Conservation (phyloP, 2,797 vertebrate genomes). For the Rachycentron canadum region DNA sequence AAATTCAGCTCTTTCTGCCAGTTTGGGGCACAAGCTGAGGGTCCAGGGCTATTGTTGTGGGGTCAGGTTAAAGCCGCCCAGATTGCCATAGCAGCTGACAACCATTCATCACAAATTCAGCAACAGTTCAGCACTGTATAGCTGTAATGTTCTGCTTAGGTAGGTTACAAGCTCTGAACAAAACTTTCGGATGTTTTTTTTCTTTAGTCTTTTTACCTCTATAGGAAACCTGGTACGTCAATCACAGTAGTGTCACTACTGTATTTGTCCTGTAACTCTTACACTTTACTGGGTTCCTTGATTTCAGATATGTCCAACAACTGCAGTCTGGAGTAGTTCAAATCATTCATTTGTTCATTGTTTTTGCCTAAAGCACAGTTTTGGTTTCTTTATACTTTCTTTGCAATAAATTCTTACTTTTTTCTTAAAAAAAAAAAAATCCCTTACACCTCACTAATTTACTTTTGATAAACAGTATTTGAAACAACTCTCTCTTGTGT, state of each 20-base stretch:
- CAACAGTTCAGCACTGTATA: conserved; percentile 44
- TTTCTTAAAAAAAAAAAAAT: background rate
- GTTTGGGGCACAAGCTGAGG: conserved; percentile 79
- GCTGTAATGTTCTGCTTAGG: conserved; percentile 61
- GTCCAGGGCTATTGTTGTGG: conserved; percentile 83
- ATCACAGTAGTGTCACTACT: background rate
- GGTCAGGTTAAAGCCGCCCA: conserved; percentile 82
- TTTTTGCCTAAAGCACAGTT: background rate
- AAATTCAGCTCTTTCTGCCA: conserved; percentile 85
- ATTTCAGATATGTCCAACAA: background rate
- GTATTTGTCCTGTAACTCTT: background rate
- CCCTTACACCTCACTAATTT: background rate
- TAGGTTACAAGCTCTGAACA: conserved; percentile 58
- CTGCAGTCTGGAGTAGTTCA: background rate
- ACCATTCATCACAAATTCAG: conserved; percentile 83
- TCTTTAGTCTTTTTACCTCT: background rate
- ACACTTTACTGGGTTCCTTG: background rate
- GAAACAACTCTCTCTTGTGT: conserved; percentile 11
- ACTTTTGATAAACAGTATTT: conserved; percentile 17
- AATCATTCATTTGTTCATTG: background rate
- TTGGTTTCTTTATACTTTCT: background rate
- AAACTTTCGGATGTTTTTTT: conserved; percentile 19
- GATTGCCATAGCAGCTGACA: conserved; percentile 83
- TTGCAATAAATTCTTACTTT: background rate
- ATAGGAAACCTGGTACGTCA: background rate